Base-by-base conservation (phyloP, 2,888 invertebrate genomes). In the Rhingia campestris region DNA sequence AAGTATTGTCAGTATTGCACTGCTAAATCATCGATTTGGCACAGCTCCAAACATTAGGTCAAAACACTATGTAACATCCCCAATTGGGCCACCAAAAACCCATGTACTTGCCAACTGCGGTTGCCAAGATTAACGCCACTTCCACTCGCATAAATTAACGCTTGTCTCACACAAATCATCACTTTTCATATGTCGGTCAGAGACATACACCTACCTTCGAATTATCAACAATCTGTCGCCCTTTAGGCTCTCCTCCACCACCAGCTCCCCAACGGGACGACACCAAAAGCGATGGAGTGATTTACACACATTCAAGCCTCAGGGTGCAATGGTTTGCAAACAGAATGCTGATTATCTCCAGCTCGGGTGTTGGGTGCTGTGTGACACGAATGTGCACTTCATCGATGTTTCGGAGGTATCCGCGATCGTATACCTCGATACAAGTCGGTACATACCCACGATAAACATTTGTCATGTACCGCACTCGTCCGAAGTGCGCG, bases 341-440 rank as follows among this genome's bases (percentile, higher is more conserved):
- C 73, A 51, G 81, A 82, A 82, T 82, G 73, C 67, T 77, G 77
- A 82, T 82, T 82, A 77, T 67, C 72, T 51, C 39, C 61, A 30
- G 32, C 12, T n/a, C 33, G 54, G 14, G 12, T 37, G 56, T n/a
- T 30, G 9, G 49, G 49, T 63, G 37, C 14, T 47, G 45, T 70
- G 49, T 30, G 45, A 43, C 37, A 47, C 32, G n/a, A 61, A 41
- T 73, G 61, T 58, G 37, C 47, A 69, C 59, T 53, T 59, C 45
- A 73, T 66, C 58, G 75, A 75, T 58, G 43, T 67, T 69, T 74
- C 61, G 32, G 12, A 37, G 51, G 51, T 43, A 69, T 22, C 22
- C 22, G 22, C 22, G 22, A 22, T 22, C 22, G 22, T 22, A 22
- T 22, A 22, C 22, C 53, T 32, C 56, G 51, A 53, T 47, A 47